Evolutionary conservation across 2,113 vertebrate species (phyloP).

Genomic region (Microcebus tavaratra): DNA sequence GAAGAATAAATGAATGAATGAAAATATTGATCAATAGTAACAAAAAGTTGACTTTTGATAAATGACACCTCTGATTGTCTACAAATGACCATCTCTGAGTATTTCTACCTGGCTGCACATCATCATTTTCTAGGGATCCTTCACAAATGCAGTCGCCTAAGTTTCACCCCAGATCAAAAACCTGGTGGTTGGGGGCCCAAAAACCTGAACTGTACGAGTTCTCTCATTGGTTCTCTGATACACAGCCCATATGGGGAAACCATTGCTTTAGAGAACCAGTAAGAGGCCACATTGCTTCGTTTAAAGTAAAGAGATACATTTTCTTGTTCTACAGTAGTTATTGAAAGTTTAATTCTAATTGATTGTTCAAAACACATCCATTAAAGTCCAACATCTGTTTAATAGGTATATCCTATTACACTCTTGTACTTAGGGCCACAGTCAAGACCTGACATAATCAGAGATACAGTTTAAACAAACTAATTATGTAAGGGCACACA

Average conservation of each 20-base stretch:
- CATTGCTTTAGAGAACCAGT: conserved; percentile 68
- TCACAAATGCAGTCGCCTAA: not conserved
- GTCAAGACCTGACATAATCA: conserved; percentile 88
- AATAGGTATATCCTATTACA: conserved; percentile 89
- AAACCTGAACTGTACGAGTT: not conserved
- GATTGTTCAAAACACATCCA: conserved; percentile 86
- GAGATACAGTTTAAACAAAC: conserved; percentile 90
- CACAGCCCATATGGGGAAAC: not conserved
- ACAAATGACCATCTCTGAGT: not conserved
- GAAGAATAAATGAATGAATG: not conserved
- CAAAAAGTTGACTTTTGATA: not conserved
- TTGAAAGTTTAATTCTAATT: conserved; percentile 86
- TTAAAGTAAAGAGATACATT: conserved; percentile 82
- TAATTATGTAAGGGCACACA: conserved; percentile 88
- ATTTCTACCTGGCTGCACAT: not conserved
- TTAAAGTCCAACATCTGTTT: conserved; percentile 89
- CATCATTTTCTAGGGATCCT: not conserved
- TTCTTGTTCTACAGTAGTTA: conserved; percentile 82
- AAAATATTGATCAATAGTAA: not conserved
- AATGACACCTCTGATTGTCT: not conserved
- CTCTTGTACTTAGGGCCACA: conserved; percentile 84
- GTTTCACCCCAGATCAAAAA: not conserved
- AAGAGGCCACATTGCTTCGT: conserved; percentile 75
- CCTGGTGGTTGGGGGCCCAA: not conserved
- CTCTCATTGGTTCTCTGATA: not conserved